Conservation (phyloP, 2,113 vertebrate genomes). For the Phasianus colchicus region DNA sequence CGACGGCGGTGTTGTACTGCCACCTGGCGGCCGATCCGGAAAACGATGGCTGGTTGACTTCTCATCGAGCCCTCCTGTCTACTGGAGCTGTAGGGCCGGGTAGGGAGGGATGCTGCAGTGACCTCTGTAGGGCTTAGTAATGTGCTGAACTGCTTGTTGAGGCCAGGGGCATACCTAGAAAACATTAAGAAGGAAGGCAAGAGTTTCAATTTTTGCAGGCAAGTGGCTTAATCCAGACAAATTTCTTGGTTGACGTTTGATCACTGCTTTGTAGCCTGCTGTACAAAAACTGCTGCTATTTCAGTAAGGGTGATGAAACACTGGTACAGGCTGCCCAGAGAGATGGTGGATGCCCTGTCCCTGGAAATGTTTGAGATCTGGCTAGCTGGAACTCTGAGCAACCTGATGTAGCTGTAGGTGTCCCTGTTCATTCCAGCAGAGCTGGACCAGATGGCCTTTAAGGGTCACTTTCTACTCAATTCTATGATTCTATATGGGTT, state of each 20-base stretch:
- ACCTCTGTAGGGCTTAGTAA: background rate
- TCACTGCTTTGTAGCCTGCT: rapidly evolving
- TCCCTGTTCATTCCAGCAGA: no score
- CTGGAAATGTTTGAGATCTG: no score
- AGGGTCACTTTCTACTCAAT: no score
- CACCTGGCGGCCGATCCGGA: background rate
- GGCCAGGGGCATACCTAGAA: rapidly evolving
- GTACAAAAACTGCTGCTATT: background rate
- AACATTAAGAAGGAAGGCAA: background rate
- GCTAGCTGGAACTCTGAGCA: no score
- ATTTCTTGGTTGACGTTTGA: background rate
- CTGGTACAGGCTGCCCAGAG: no score
- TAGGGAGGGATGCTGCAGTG: background rate
- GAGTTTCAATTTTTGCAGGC: background rate
- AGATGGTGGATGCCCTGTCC: no score
- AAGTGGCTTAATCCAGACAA: rapidly evolving
- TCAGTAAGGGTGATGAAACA: no score
- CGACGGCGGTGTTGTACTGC: background rate
- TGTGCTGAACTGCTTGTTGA: rapidly evolving
- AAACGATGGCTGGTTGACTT: rapidly evolving
- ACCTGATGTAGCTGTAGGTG: no score
- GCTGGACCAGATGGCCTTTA: no score
- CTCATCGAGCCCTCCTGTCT: rapidly evolving
- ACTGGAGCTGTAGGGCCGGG: rapidly evolving
- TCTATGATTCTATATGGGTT: background rate